These are phyloP conservation scores for Petrocephalus zakoni DNA, from an alignment of 2,113 vertebrate genomes.

Conservation along the genomic window DNA sequence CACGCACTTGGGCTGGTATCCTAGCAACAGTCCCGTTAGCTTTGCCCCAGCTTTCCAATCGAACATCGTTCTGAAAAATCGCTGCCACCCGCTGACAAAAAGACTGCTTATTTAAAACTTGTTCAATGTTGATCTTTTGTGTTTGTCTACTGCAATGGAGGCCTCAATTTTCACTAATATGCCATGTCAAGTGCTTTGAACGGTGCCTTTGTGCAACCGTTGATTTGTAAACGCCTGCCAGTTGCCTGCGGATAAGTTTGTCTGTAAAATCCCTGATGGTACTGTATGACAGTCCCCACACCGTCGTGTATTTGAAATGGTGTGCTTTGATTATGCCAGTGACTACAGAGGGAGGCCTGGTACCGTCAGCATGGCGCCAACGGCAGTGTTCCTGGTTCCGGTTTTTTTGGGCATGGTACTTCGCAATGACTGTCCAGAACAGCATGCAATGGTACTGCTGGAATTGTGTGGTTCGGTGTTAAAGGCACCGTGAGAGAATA, in stretches of 20 bases:
- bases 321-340: not conserved
- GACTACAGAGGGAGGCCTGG: not conserved
- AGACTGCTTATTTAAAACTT: conserved; percentile 2
- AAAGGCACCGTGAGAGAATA: not conserved
- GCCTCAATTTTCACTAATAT: conserved; percentile 1
- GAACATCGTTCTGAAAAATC: not conserved
- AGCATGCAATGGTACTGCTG: not conserved
- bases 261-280: not conserved
- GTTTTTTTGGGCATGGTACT: not conserved
- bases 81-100: not conserved
- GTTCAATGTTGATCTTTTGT: conserved; percentile 6
- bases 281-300: not conserved
- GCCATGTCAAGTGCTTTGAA: not conserved
- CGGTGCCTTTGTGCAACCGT: not conserved
- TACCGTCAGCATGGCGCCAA: not conserved
- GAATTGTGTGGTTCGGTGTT: not conserved
- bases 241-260: not conserved
- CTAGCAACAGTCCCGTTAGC: not conserved
- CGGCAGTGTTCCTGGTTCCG: not conserved
- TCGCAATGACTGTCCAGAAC: not conserved
- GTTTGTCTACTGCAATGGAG: not conserved
- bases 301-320: not conserved
- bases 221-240: not conserved
- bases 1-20: not conserved
- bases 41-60: not conserved